phyloP scores from a whole-genome alignment of 2,888 invertebrate genomes.

The Hybos culiciformis region DNA sequence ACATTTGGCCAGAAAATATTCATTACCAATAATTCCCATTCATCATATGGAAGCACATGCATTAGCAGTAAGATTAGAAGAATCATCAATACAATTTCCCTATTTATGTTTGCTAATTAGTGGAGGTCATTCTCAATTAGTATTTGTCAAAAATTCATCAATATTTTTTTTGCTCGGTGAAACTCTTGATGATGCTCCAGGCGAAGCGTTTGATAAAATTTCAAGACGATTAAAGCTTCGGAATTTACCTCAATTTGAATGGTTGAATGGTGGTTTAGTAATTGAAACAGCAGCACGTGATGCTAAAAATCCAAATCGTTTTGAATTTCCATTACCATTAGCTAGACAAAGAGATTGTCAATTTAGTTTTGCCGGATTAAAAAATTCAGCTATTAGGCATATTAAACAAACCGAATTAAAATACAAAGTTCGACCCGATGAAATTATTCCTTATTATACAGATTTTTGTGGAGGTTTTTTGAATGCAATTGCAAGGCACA shows the following conservation, averaged over 20 bases:
- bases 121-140: slow-evolving; percentile 82
- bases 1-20: slow-evolving; percentile 47
- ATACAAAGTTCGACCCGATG: slow-evolving; percentile 45
- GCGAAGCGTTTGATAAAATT: slow-evolving; percentile 88
- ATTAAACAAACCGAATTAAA: slow-evolving; percentile 45
- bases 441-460: slow-evolving; percentile 55
- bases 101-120: slow-evolving; percentile 81
- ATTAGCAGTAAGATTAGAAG: slow-evolving; percentile 65
- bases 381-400: slow-evolving; percentile 43
- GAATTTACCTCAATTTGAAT: slow-evolving; percentile 48
- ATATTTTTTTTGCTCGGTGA: slow-evolving; percentile 70
- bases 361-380: slow-evolving; percentile 81
- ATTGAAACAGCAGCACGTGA: slow-evolving; percentile 66
- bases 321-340: slow-evolving; percentile 53
- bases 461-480: slow-evolving; percentile 83
- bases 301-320: slow-evolving; percentile 49
- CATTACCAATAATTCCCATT: slow-evolving; percentile 81
- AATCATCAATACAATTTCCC: slow-evolving; percentile 58
- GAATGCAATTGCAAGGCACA: slow-evolving; percentile 56
- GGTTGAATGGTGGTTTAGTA: slow-evolving; percentile 69
- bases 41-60: slow-evolving; percentile 99
- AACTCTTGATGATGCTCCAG: slow-evolving; percentile 74
- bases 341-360: slow-evolving; percentile 59
- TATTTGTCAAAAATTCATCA: slow-evolving; percentile 56
- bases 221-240: slow-evolving; percentile 72